These are phyloP conservation scores for Thaumetopoea pityocampa DNA, from an alignment of 1,140 invertebrate species.

Conservation along the genomic window DNA sequence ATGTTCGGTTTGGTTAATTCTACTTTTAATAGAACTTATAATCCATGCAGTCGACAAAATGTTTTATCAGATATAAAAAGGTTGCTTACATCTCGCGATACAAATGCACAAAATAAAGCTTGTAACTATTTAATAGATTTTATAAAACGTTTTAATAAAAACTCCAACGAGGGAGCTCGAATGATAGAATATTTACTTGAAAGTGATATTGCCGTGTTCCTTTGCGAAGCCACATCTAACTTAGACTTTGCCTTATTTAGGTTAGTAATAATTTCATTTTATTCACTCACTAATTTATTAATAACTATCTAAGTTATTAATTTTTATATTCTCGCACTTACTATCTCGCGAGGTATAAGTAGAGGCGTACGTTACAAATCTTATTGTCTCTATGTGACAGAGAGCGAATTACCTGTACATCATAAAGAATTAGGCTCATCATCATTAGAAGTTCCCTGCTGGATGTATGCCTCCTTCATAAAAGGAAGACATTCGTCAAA, in stretches of 20 bases:
- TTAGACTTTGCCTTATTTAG: constrained; percentile 56
- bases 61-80: constrained; percentile 59
- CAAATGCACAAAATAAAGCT: constrained; percentile 50
- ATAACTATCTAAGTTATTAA: background rate
- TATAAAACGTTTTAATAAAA: constrained; percentile 42
- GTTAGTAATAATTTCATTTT: constrained; percentile 32
- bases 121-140: constrained; percentile 58
- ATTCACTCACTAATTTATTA: background rate
- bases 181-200: constrained; percentile 59
- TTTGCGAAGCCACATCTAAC: constrained; percentile 63
- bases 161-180: constrained; percentile 37
- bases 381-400: too few species aligned
- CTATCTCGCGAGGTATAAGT: too few species aligned
- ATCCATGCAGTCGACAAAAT: constrained; percentile 58
- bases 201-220: constrained; percentile 60
- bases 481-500: too few species aligned
- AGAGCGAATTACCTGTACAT: too few species aligned
- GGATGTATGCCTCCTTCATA: too few species aligned
- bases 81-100: constrained; percentile 53
- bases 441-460: too few species aligned
- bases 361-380: too few species aligned
- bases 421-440: too few species aligned
- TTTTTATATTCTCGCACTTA: background rate
- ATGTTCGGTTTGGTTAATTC: constrained; percentile 56
- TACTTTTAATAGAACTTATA: constrained; percentile 57